Evolutionary conservation across 2,888 invertebrate genomes (phyloP), one percentile per base, ranked within the genome.

Genomic region (Clistopyga incitator): DNA sequence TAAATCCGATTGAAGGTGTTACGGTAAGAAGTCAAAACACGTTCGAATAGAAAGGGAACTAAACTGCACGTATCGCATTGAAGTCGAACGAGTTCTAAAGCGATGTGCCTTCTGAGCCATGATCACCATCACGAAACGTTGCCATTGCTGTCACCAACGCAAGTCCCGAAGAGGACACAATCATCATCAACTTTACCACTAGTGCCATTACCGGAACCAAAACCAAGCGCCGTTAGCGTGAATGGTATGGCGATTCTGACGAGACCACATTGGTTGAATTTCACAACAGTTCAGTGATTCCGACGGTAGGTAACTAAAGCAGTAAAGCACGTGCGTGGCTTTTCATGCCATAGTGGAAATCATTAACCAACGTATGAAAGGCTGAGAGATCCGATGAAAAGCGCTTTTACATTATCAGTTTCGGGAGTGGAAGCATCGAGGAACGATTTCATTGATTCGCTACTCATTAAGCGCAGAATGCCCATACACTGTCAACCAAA

Each of bases 221-320:
- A 64, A 64, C 64, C 42, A 38, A 64, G 38, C 64, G 4, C 13
- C 11, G 42, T 11, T n/a, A 42, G 18, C 29, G 64, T 64, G 38
- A 54, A 56, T 20, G 18, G 52, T 18, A 47, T 59, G 25, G 70
- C 70, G 50, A 70, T 71, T 79, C 79, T 82, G 82, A 70, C 71
- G 75, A 75, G 50, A 79, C 75, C 79, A 56, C 82, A 75, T 82
- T 79, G 71, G 56, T 82, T 70, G 79, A 79, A 82, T 79, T 79
- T 71, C 54, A 79, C 82, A 82, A 76, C 71, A 82, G 70, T 23
- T 42, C 78, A 42, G 34, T 79, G 70, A 79, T 82, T 75, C 71
- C 79, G 50, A 42, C 13, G 54, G 8, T 56, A 75, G 64, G 56
- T 38, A 61, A 52, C 34, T 50, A 20, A 34, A 42, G 34, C 25